Evolutionary conservation across 2,797 vertebrate genomes (phyloP), one percentile per base, ranked within the genome.

Genomic region (Trachops cirrhosus): DNA sequence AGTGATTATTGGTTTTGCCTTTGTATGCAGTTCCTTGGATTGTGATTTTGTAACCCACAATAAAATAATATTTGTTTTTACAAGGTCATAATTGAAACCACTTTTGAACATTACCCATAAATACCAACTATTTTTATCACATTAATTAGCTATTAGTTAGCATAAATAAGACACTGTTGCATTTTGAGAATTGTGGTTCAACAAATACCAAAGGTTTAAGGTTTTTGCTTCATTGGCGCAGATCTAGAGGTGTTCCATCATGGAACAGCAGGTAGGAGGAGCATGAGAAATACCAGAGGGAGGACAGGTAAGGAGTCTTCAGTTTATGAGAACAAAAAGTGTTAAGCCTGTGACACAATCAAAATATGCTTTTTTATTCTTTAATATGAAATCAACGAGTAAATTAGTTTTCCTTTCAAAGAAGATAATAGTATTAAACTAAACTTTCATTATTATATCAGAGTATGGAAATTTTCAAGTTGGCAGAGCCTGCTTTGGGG

Each of bases 21-120:
- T 57, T 57, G 84, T 24, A 75, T 67, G 52, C 52, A 32, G 16
- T 41, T 79, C 9, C n/a, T 14, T 62, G 48, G 46, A 64, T n/a
- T 88, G 7, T 77, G 48, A 46, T 68, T 89, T 90, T 12, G 1
- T 73, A 41, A 86, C 62, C 50, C 4, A 29, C 44, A 86, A 14
- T 59, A 89, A 93, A 95, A 89, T 89, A 41, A 34, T 26, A 19
- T 64, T 91, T 89, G 52, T 11, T 57, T 57, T 57, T n/a, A 95
- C 41, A 86, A 68, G 22, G 9, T 34, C 48, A 62, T 41, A 84
- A 26, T 74, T 70, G 68, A 70, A 87, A 74, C 37, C 44, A 59
- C 22, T 83, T 16, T 57, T 86, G 67, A 86, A 50, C 86, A 16
- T 62, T 57, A 80, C 54, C 29, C n/a, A 22, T n/a, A 70, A 83